These are phyloP conservation scores for Sceloporus tristichus DNA, from an alignment of 2,113 vertebrate genomes.

Conservation along the genomic window DNA sequence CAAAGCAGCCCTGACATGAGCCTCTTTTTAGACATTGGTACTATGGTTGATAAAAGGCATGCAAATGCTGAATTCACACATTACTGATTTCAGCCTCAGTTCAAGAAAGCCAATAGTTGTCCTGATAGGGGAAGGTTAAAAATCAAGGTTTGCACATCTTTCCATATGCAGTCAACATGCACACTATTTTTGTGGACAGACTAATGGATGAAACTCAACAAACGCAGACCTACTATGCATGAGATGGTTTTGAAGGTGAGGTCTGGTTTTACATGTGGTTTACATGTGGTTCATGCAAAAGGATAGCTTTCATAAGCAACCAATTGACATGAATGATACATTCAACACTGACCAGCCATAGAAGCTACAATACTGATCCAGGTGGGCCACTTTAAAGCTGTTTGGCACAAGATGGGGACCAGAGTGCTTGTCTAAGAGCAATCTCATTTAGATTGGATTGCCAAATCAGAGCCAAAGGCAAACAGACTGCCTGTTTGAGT, in stretches of 20 bases:
- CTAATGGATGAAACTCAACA: not conserved
- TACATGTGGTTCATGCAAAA: not conserved
- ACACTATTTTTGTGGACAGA: not conserved
- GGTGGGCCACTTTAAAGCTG: slow-evolving; percentile 17
- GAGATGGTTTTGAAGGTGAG: not conserved
- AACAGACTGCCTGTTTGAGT: slow-evolving; percentile 14
- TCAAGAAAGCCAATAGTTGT: not conserved
- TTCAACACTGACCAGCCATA: not conserved
- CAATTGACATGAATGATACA: not conserved
- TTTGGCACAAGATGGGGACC: slow-evolving; percentile 1
- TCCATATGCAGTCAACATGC: not conserved
- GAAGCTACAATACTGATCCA: not conserved
- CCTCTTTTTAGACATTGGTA: not conserved
- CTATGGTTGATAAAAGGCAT: not conserved
- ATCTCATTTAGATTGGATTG: not conserved
- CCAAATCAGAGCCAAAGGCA: slow-evolving; percentile 20
- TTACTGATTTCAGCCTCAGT: not conserved
- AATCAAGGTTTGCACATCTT: not conserved
- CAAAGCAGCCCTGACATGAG: not conserved
- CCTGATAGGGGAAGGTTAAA: not conserved
- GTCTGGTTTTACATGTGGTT: not conserved
- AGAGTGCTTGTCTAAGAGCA: slow-evolving; percentile 15
- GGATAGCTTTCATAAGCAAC: not conserved
- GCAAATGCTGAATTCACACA: not conserved
- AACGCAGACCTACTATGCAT: not conserved